Conservation (phyloP, 1,140 invertebrate species). For the Stegodyphus mimosarum region DNA sequence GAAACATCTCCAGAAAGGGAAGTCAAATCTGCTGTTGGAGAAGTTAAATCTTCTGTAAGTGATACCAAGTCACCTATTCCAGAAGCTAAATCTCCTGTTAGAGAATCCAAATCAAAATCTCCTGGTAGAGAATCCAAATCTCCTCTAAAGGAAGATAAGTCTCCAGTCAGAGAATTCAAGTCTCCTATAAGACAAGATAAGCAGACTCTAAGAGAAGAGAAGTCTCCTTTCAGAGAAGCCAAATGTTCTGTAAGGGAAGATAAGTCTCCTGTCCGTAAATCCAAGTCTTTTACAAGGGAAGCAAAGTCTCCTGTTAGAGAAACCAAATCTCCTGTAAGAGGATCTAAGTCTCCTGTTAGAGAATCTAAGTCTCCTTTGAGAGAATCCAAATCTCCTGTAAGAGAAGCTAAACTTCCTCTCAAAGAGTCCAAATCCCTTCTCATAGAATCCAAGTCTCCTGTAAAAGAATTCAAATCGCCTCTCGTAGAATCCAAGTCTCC, state of each 20-base stretch:
- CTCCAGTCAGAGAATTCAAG: not conserved
- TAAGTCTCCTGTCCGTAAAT: not conserved
- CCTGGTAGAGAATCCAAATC: not conserved
- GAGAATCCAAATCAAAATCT: conserved; percentile 7
- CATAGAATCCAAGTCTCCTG: too few species aligned
- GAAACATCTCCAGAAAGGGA: not conserved
- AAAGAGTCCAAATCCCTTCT: not conserved
- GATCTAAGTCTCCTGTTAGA: not conserved
- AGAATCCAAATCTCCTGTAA: conserved; percentile 1
- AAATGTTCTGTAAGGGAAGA: conserved; percentile 6
- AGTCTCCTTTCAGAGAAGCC: conserved; percentile 1
- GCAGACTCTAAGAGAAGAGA: not conserved
- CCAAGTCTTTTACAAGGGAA: conserved; percentile 1
- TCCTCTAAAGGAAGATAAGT: conserved; percentile 5
- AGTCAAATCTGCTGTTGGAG: conserved; percentile 2
- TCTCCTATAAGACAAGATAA: not conserved
- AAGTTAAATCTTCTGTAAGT: not conserved
- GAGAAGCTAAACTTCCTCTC: not conserved
- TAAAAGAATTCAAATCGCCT: not conserved
- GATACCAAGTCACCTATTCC: not conserved
- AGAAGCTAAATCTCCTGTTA: not conserved
- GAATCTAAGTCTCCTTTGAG: not conserved
- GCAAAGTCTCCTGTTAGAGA: not conserved
- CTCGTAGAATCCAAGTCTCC: not conserved
- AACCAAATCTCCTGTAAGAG: not conserved